Percentiles rank a stretch among this genome's conserved stretches.
Evolutionary conservation across 2,113 vertebrate genomes (phyloP).

Genomic region (Upupa epops): DNA sequence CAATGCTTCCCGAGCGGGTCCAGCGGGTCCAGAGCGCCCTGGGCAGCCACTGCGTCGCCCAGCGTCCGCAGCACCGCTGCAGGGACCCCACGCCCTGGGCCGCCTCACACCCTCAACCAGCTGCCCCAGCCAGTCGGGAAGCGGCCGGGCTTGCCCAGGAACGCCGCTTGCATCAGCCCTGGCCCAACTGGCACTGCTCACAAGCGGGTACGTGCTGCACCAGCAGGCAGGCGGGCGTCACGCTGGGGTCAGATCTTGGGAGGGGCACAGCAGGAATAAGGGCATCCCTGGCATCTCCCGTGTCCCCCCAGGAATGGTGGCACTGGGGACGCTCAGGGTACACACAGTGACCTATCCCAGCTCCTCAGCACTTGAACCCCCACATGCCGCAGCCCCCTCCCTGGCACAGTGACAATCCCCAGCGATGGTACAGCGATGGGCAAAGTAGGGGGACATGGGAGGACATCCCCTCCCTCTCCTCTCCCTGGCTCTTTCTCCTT

Average conservation of each 20-base stretch:
- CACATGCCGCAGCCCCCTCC: not conserved
- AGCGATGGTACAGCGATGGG: not conserved
- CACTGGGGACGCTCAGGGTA: no score
- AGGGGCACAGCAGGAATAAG: fast-evolving
- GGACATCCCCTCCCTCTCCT: not conserved
- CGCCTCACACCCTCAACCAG: not conserved
- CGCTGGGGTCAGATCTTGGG: no score
- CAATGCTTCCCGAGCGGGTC: slow-evolving; percentile 43
- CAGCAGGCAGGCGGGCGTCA: not conserved
- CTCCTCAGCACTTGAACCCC: fast-evolving
- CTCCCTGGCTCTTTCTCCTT: not conserved
- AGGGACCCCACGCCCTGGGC: slow-evolving; percentile 20
- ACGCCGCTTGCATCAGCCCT: slow-evolving; percentile 34
- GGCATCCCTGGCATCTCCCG: not conserved
- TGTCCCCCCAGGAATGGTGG: fast-evolving
- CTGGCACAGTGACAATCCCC: not conserved
- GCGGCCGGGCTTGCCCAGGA: slow-evolving; percentile 15
- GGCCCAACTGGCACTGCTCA: slow-evolving; percentile 14
- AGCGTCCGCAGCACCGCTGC: slow-evolving; percentile 42
- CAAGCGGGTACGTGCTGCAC: not conserved
- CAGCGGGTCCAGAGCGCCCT: not conserved
- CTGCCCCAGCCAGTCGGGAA: slow-evolving; percentile 44
- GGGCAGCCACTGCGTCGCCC: not conserved
- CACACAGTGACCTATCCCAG: not conserved
- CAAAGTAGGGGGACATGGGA: not conserved